Evolutionary conservation across 2,113 vertebrate genomes (phyloP), one percentile per base, ranked within the genome.

Genomic region (Hippocampus mohnikei): DNA sequence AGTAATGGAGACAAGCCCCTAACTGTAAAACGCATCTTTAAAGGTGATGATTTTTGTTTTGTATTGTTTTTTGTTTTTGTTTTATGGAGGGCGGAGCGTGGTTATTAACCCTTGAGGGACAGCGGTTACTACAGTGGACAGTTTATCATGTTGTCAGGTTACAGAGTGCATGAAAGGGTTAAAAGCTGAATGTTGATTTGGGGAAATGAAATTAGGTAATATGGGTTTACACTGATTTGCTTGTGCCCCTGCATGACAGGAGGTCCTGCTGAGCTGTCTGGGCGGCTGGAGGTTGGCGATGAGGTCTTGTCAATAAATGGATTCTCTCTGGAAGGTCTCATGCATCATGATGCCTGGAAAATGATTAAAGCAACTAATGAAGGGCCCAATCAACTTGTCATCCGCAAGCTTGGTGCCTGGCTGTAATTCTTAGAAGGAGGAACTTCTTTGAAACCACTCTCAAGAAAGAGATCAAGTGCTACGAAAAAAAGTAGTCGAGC

Each of bases 291-390:
- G 77, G 90, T 93, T 18, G 96, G 95, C 3, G 95, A 98, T 79
- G 94, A 98, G 90, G 91, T 98, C 75, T 89, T 98, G 74, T 94
- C 94, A 46, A 91, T 97, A 73, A 95, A 95, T 8, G 94, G 95
- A n/a, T 93, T 92, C 52, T 93, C 94, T 7, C 84, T 98, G 76
- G 89, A 93, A 65, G 95, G 95, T 52, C 93, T 97, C 71, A 89
- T 94, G 94, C 94, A 95, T 88, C 95, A 94, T 0, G 95, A 98
- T 27, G 95, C 95, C 84, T 98, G 96, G 95, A 98, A 94, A 80
- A 90, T 95, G 50, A 94, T 98, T 85, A 98, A 95, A 87, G 92
- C 93, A 29, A 92, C 94, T 44, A 90, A 92, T 1, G 93, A 95
- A 72, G 95, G 95, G 2, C 92, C 93, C 7, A 95, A 96, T 72